Base-by-base conservation (phyloP, 2,888 invertebrate species). In the Camponotus fellah region DNA sequence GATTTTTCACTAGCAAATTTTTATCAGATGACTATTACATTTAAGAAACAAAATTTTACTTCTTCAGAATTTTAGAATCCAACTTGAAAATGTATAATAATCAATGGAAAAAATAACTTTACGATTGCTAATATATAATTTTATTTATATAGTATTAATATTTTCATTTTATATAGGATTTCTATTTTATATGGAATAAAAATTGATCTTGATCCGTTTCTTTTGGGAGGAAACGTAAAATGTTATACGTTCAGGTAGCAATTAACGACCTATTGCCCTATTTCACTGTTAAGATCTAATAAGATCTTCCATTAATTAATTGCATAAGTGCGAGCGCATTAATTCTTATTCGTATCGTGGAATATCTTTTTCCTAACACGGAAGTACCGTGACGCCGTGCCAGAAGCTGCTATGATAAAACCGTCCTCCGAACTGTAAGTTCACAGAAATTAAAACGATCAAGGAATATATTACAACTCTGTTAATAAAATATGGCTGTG, bases 381-480 rank as follows among this genome's bases (percentile, higher is more conserved):
- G 60, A 92, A 93, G 91, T 92, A 93, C 77, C 77, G 93, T 91
- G 94, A 89, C 90, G 93, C 90, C 92, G 91, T 92, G 93, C 79
- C 92, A 92, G 93, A 90, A 93, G 92, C 92, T 93, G 92, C 94
- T 92, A 91, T 91, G 92, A 91, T 92, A 92, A 91, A 91, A 92
- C 89, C 91, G 91, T 93, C 93, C 93, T 92, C 92, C 92, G 93
- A 93, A 95, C 95, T 95, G 94, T 94, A 95, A 95, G 94, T 94
- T 95, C 89, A 95, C 94, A 95, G 92, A 94, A 94, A 95, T 95
- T 95, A 95, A 95, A 95, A 95, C 92, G 92, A 91, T 94, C 94
- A 93, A 92, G 88, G 92, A 90, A 84, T 81, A 53, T n/a, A 77
- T 79, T 83, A 83, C 79, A 79, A 86, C 74, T 89, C 87, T 82